Conservation (phyloP, 2,797 vertebrate genomes). For the Buphagus erythrorhynchus region DNA sequence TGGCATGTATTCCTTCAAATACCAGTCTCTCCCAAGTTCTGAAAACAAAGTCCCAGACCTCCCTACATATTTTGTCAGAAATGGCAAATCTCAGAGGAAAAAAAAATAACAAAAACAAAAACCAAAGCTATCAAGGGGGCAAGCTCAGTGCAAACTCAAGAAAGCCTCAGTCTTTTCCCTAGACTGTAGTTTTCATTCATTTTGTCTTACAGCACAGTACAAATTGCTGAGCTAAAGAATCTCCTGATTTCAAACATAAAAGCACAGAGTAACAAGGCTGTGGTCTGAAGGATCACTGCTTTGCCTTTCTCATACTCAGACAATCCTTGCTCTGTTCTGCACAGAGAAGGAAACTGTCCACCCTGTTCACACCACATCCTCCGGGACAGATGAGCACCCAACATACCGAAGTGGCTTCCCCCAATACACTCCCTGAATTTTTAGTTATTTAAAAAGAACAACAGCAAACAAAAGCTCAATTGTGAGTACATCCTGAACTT, state of each 20-base stretch:
- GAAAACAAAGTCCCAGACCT: not conserved
- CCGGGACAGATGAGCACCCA: slow-evolving; percentile 23
- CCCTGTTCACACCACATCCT: slow-evolving; percentile 36
- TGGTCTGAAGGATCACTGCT: slow-evolving; percentile 37
- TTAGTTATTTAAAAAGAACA: slow-evolving; percentile 47
- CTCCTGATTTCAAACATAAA: slow-evolving; percentile 1
- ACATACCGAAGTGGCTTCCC: not conserved
- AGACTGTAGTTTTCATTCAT: not conserved
- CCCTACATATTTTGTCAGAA: not conserved
- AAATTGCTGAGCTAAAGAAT: slow-evolving; percentile 20
- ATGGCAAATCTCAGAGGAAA: not conserved
- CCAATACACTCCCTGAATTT: slow-evolving; percentile 9
- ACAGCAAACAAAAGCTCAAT: slow-evolving; percentile 44
- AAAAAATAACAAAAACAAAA: not conserved
- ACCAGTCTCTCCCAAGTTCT: not conserved
- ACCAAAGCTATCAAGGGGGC: not conserved
- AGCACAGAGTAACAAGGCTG: not conserved
- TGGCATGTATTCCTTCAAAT: not conserved
- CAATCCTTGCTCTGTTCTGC: slow-evolving; percentile 46
- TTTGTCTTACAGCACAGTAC: slow-evolving; percentile 8
- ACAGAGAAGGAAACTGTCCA: slow-evolving; percentile 22
- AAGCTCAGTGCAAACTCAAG: not conserved
- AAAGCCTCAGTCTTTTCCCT: not conserved
- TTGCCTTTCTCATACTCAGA: slow-evolving; percentile 1
- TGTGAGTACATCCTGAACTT: slow-evolving; percentile 40